Evolutionary conservation across 2,888 invertebrate genomes (phyloP).

Genomic region (Gibbula magus): DNA sequence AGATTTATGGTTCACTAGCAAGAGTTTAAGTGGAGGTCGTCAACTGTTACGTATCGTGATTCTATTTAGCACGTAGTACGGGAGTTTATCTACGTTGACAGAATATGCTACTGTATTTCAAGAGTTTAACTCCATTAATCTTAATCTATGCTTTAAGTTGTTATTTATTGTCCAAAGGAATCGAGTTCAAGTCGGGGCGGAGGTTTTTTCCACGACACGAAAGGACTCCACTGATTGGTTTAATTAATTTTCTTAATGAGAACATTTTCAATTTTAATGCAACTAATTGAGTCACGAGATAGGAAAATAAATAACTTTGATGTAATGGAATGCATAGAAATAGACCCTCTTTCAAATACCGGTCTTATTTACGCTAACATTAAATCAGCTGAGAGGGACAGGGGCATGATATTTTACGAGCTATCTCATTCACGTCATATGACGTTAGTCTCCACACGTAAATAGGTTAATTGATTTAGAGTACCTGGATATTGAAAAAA

Average conservation of each 20-base stretch:
- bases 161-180: conserved; percentile 13
- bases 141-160: neutral
- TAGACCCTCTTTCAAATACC: neutral
- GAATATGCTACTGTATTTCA: neutral
- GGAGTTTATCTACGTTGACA: neutral
- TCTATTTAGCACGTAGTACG: too few relatives aligned
- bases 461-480: conserved; percentile 19
- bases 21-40: too few relatives aligned
- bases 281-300: conserved; percentile 20
- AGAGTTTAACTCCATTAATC: neutral
- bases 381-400: neutral
- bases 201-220: neutral
- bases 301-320: neutral
- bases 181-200: neutral
- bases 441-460: neutral
- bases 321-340: neutral
- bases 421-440: neutral
- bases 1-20: too few relatives aligned
- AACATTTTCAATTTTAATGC: conserved; percentile 17
- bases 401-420: neutral
- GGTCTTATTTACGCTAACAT: conserved; percentile 6
- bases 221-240: neutral
- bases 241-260: neutral
- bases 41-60: too few relatives aligned
- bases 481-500: neutral